These are phyloP conservation scores for Odontothrips loti DNA, from an alignment of 2,888 invertebrate species.

Conservation along the genomic window DNA sequence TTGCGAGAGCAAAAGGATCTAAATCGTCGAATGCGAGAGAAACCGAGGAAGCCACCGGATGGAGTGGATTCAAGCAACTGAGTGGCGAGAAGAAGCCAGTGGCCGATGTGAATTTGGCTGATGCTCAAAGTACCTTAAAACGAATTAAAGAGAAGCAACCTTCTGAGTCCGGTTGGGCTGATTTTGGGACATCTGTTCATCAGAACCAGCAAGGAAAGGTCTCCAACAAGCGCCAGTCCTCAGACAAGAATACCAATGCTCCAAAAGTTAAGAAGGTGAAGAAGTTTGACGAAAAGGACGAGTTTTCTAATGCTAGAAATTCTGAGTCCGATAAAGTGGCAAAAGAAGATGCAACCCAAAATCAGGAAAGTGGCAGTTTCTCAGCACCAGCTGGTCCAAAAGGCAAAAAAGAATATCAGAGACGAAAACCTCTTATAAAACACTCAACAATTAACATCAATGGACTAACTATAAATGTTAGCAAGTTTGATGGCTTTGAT, in stretches of 20 bases:
- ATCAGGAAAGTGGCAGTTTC: constrained; percentile 29
- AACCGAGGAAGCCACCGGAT: constrained; percentile 67
- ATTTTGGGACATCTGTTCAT: neutral
- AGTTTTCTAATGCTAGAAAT: neutral
- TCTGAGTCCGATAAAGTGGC: constrained; percentile 27
- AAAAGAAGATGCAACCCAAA: constrained; percentile 29
- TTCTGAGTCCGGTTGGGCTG: neutral
- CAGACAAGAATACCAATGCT: constrained; percentile 39
- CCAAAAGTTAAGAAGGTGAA: constrained; percentile 39
- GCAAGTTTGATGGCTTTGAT: constrained; percentile 66
- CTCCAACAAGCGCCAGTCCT: constrained; percentile 33
- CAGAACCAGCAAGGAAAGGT: neutral
- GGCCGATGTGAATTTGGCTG: too few species aligned
- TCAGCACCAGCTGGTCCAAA: too few species aligned
- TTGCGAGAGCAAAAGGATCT: constrained; percentile 68
- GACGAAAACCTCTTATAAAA: constrained; percentile 45
- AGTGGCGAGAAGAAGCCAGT: constrained; percentile 22
- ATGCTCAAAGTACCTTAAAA: constrained; percentile 27
- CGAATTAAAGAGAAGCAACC: neutral
- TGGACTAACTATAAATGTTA: constrained; percentile 59
- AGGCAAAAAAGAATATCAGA: constrained; percentile 38
- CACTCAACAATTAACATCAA: constrained; percentile 57
- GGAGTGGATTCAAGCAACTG: constrained; percentile 60
- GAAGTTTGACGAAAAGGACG: constrained; percentile 35
- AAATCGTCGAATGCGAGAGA: constrained; percentile 67